These are phyloP conservation scores for Physocephala rufipes DNA, from an alignment of 2,888 invertebrate species.

Conservation along the genomic window DNA sequence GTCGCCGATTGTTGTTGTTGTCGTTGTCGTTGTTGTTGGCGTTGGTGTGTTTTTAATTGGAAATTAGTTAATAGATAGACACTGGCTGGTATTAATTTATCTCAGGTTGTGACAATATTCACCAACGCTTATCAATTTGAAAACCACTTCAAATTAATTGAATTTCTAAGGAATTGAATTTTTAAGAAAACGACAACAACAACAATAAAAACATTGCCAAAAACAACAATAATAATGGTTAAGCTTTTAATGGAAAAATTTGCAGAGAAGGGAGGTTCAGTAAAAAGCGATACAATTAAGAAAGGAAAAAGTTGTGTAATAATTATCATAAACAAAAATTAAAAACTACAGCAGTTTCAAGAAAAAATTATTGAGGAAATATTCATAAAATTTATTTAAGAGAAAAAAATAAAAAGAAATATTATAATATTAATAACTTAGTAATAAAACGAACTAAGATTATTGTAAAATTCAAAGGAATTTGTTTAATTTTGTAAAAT, in stretches of 20 bases:
- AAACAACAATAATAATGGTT: background rate
- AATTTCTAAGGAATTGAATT: conserved; percentile 18
- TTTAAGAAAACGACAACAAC: background rate
- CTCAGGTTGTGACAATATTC: background rate
- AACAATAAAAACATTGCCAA: background rate
- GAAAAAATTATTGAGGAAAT: background rate
- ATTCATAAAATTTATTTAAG: conserved; percentile 1
- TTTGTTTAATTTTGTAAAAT: no score
- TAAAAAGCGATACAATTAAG: no score
- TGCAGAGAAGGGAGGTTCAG: background rate
- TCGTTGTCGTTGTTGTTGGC: no score
- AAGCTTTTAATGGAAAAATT: background rate
- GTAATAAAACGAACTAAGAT: no score
- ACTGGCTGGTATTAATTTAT: no score
- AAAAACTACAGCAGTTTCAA: background rate
- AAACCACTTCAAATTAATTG: conserved; percentile 31
- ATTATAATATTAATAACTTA: no score
- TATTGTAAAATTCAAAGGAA: no score
- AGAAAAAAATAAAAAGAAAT: no score
- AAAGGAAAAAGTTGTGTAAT: background rate
- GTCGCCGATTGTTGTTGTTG: no score
- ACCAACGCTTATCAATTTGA: background rate
- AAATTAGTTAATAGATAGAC: no score
- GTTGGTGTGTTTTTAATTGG: no score
- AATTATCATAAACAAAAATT: background rate